These are phyloP conservation scores for Meloidogyne chitwoodi DNA, from an alignment of 1,140 invertebrate genomes.

Conservation along the genomic window DNA sequence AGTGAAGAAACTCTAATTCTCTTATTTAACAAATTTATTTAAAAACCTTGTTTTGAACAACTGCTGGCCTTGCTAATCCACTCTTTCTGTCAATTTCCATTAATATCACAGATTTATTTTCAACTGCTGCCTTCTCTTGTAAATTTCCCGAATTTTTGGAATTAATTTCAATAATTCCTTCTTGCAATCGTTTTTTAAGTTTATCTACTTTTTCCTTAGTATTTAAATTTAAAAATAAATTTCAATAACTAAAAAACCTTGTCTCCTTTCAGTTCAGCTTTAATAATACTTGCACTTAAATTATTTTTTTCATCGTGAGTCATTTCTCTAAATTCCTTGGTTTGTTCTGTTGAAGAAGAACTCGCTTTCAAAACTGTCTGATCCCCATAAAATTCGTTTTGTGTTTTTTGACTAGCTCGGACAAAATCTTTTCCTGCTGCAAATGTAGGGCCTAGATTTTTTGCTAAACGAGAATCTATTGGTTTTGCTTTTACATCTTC, in stretches of 20 bases:
- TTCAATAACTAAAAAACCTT: slow-evolving; percentile 27
- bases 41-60: background rate
- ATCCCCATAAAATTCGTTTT: slow-evolving; percentile 26
- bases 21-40: too few relatives aligned
- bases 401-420: slow-evolving; percentile 23
- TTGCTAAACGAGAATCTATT: slow-evolving; percentile 16
- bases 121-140: background rate
- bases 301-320: slow-evolving; percentile 52
- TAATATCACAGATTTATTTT: slow-evolving; percentile 36
- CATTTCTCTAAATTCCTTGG: slow-evolving; percentile 19
- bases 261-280: slow-evolving; percentile 54
- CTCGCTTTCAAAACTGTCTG: slow-evolving; percentile 19
- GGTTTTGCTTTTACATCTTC: slow-evolving; percentile 25
- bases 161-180: slow-evolving; percentile 31
- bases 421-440: slow-evolving; percentile 32
- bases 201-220: slow-evolving; percentile 50
- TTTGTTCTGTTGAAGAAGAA: background rate
- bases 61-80: slow-evolving; percentile 40
- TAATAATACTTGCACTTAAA: slow-evolving; percentile 54
- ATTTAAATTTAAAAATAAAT: background rate
- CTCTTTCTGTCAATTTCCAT: slow-evolving; percentile 48
- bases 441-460: slow-evolving; percentile 24
- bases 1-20: too few relatives aligned
- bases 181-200: slow-evolving; percentile 47
- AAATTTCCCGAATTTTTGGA: slow-evolving; percentile 33